phyloP scores from a whole-genome alignment of 2,113 vertebrate genomes.

The Sakesphorus luctuosus region DNA sequence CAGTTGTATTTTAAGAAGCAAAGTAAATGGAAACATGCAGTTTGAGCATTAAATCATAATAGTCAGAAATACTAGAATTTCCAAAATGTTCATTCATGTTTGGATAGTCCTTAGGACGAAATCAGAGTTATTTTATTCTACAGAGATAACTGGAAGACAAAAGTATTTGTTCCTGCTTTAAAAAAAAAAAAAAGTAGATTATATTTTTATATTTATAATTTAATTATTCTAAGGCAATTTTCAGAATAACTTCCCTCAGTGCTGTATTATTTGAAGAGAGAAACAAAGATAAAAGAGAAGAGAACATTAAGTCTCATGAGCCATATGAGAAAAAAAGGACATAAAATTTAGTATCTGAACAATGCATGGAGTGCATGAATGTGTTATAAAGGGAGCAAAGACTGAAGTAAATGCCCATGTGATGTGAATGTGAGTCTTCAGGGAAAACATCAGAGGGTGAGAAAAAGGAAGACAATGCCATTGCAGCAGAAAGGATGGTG shows the following conservation, averaged over 20 bases:
- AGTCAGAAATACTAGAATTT: neutral
- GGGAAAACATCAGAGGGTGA: constrained; percentile 47
- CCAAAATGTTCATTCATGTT: neutral
- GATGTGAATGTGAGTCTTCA: constrained; percentile 12
- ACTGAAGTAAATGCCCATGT: constrained; percentile 18
- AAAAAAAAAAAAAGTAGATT: neutral
- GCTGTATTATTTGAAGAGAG: neutral
- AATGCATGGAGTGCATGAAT: neutral
- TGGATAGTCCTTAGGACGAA: neutral
- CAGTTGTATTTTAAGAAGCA: neutral
- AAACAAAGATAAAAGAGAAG: neutral
- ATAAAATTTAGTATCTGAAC: neutral
- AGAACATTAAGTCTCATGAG: neutral
- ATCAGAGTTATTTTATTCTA: neutral
- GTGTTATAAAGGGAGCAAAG: constrained; percentile 29
- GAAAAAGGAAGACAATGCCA: constrained; percentile 23
- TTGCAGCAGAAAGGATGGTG: neutral
- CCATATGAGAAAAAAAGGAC: neutral
- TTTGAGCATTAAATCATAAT: neutral
- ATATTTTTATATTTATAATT: neutral
- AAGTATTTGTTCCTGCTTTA: neutral
- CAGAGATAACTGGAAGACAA: neutral
- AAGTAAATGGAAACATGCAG: neutral
- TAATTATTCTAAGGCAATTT: neutral
- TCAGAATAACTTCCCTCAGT: neutral